These are phyloP conservation scores for Venustoraphidia nigricollis DNA, from an alignment of 2,888 invertebrate species.

Conservation along the genomic window DNA sequence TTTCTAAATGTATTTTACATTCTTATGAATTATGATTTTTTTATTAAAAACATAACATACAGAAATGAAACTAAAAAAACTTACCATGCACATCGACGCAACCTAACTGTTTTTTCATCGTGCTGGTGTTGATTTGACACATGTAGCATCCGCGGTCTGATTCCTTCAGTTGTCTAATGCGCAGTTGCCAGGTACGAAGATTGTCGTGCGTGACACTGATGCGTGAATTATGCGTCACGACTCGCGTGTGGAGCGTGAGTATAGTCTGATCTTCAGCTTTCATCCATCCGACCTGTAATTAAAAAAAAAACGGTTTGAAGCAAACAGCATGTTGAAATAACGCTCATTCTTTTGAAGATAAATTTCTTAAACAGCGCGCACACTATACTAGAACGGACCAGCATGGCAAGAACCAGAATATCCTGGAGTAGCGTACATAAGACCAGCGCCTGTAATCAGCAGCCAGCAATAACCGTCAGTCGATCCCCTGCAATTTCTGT, in stretches of 20 bases:
- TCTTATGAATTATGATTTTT: too few relatives aligned
- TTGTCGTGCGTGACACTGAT: conserved; percentile 72
- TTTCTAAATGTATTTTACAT: too few relatives aligned
- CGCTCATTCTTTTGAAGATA: too few relatives aligned
- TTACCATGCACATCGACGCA: conserved; percentile 80
- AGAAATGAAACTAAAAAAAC: conserved; percentile 16
- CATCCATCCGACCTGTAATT: conserved; percentile 71
- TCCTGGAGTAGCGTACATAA: too few relatives aligned
- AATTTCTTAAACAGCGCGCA: too few relatives aligned
- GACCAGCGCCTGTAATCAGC: too few relatives aligned
- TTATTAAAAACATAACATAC: too few relatives aligned
- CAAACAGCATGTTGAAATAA: neutral
- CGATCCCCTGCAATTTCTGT: too few relatives aligned
- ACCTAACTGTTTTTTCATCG: conserved; percentile 76
- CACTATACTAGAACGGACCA: too few relatives aligned
- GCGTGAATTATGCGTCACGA: conserved; percentile 70
- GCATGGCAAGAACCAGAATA: too few relatives aligned
- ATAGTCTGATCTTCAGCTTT: conserved; percentile 84
- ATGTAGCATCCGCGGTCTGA: conserved; percentile 79
- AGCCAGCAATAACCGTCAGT: too few relatives aligned
- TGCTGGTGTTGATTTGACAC: conserved; percentile 82
- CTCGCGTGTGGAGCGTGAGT: conserved; percentile 66
- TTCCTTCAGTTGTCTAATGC: conserved; percentile 67
- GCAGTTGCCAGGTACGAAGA: conserved; percentile 70
- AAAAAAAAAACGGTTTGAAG: conserved; percentile 4